A percentile compares a stretch with the other conserved stretches of the same genome.
These are phyloP conservation scores for Calvadosia cruxmelitensis DNA, from an alignment of 30 jellyfish, hydroid and myxozoan species.

Conservation along the genomic window DNA sequence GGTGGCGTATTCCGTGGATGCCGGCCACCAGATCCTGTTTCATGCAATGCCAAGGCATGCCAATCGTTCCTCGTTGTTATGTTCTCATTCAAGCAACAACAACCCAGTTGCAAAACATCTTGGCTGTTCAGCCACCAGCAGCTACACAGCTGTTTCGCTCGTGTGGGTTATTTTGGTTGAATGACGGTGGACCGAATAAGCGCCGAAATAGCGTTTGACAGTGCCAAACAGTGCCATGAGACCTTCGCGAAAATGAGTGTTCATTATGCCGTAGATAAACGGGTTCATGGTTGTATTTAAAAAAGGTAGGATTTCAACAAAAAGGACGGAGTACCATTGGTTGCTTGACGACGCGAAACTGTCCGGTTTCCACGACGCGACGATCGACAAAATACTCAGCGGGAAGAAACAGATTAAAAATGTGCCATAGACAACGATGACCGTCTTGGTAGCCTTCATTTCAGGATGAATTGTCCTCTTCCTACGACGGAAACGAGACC, in stretches of 20 bases:
- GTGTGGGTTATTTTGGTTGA: neutral
- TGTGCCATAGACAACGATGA: conserved; percentile 44
- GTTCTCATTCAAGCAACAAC: no score
- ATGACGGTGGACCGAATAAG: neutral
- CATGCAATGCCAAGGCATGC: no score
- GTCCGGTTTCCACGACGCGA: neutral
- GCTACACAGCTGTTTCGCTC: neutral
- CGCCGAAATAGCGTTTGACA: neutral
- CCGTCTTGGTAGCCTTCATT: conserved; percentile 21
- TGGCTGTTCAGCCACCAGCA: no score
- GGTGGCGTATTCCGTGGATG: no score
- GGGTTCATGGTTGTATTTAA: neutral
- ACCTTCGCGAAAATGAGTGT: neutral
- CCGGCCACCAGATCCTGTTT: no score
- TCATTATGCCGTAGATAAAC: neutral
- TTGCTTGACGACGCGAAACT: neutral
- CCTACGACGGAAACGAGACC: neutral
- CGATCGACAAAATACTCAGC: conserved; percentile 3
- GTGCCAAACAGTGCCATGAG: neutral
- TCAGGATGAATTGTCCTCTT: conserved; percentile 1
- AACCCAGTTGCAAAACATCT: no score
- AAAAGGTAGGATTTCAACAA: neutral
- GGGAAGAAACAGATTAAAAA: conserved; percentile 39
- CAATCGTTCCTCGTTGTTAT: no score
- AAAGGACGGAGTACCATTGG: conserved; percentile 25